Percentiles rank a stretch among this genome's conserved stretches.
These are phyloP conservation scores for Apteryx owenii DNA, from an alignment of 2,113 vertebrate species.

Conservation along the genomic window DNA sequence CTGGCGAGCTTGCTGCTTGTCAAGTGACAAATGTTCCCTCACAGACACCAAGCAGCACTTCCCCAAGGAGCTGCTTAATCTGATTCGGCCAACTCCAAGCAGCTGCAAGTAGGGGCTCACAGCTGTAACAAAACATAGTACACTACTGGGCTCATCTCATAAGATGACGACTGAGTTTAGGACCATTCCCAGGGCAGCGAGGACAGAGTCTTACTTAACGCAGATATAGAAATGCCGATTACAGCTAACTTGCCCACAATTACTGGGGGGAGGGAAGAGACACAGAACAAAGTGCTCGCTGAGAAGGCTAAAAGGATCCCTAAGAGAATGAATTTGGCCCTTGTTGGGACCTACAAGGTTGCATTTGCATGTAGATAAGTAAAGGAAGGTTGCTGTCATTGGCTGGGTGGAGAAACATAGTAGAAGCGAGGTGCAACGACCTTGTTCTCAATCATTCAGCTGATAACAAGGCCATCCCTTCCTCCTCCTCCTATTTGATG, in stretches of 20 bases:
- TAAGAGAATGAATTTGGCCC: background rate
- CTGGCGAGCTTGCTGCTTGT: background rate
- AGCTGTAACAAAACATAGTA: background rate
- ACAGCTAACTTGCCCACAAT: background rate
- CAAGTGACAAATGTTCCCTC: background rate
- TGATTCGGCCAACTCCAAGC: background rate
- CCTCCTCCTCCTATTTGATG: background rate
- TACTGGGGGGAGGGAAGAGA: background rate
- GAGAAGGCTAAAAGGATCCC: background rate
- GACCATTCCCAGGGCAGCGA: background rate
- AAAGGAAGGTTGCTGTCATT: background rate
- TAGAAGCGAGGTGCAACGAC: background rate
- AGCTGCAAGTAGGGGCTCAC: background rate
- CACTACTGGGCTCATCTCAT: background rate
- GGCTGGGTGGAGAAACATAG: background rate
- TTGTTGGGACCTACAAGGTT: background rate
- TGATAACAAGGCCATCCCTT: background rate
- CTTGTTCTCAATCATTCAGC: background rate
- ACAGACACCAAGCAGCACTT: background rate
- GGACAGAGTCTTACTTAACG: background rate
- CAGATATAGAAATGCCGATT: background rate
- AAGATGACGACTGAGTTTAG: background rate
- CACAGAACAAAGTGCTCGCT: background rate
- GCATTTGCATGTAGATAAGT: background rate
- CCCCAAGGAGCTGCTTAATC: background rate